Conservation (phyloP, 2,888 invertebrate genomes). For the Ernsta delagoae region DNA sequence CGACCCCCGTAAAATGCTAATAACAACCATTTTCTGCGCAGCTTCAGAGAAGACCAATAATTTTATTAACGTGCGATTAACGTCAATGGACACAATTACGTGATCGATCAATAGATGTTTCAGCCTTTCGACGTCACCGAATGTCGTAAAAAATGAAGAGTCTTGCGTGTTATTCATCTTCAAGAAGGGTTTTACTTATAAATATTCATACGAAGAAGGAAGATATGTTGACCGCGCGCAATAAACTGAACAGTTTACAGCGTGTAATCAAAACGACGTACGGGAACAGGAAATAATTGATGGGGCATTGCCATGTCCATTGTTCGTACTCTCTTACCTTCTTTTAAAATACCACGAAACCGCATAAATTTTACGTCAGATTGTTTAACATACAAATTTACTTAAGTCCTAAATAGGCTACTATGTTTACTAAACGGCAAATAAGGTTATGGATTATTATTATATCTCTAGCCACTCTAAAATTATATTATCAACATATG, state of each 20-base stretch:
- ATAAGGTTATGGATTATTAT: no score
- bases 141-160: slow-evolving; percentile 23
- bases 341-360: background rate
- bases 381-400: no score
- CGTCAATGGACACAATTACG: slow-evolving; percentile 20
- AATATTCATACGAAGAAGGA: slow-evolving; percentile 33
- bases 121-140: slow-evolving; percentile 16
- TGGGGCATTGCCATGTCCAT: slow-evolving; percentile 15
- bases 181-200: slow-evolving; percentile 32
- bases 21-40: background rate
- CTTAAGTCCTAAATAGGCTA: no score
- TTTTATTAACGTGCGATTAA: slow-evolving; percentile 15
- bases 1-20: slow-evolving; percentile 8
- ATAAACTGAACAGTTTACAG: slow-evolving; percentile 29
- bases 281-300: slow-evolving; percentile 24
- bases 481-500: no score
- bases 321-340: slow-evolving; percentile 5
- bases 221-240: slow-evolving; percentile 22
- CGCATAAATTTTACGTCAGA: no score
- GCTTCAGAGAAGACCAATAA: background rate
- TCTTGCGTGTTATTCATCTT: slow-evolving; percentile 32
- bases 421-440: no score
- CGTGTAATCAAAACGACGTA: slow-evolving; percentile 24
- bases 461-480: no score
- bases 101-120: slow-evolving; percentile 6